Evolutionary conservation across 2,888 invertebrate species (phyloP).

Genomic region (Dorcus parallelipipedus): DNA sequence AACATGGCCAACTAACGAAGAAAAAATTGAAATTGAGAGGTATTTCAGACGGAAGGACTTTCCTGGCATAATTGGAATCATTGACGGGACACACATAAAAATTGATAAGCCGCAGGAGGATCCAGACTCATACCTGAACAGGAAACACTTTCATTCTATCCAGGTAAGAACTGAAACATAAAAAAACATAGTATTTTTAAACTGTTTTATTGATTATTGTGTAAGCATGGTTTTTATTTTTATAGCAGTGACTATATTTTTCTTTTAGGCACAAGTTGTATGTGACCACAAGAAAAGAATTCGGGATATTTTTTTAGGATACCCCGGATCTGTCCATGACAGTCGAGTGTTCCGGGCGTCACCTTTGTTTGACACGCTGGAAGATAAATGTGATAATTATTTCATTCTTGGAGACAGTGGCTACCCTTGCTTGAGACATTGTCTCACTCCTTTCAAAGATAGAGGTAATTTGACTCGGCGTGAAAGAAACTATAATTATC

Average conservation of each 20-base stretch:
- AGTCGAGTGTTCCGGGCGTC: not conserved
- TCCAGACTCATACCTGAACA: conserved; percentile 20
- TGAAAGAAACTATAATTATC: conserved; percentile 12
- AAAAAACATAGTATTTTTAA: not conserved
- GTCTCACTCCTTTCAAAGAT: conserved; percentile 16
- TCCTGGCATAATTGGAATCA: conserved; percentile 1
- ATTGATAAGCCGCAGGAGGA: conserved; percentile 18
- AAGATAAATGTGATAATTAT: too few species aligned
- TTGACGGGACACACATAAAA: conserved; percentile 20
- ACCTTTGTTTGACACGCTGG: not conserved
- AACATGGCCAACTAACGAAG: conserved; percentile 17
- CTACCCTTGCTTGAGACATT: conserved; percentile 11
- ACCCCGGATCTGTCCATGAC: too few species aligned
- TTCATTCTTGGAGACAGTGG: conserved; percentile 17
- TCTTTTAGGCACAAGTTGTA: too few species aligned
- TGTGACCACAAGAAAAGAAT: too few species aligned
- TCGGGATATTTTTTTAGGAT: too few species aligned
- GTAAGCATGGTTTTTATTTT: too few species aligned
- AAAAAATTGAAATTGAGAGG: conserved; percentile 12
- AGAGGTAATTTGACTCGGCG: conserved; percentile 15
- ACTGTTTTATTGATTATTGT: too few species aligned
- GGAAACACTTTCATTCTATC: conserved; percentile 9
- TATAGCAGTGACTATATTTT: too few species aligned
- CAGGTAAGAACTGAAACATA: not conserved
- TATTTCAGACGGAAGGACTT: conserved; percentile 20